Base-by-base conservation (phyloP, 2,113 vertebrate species). In the Camelus bactrianus region DNA sequence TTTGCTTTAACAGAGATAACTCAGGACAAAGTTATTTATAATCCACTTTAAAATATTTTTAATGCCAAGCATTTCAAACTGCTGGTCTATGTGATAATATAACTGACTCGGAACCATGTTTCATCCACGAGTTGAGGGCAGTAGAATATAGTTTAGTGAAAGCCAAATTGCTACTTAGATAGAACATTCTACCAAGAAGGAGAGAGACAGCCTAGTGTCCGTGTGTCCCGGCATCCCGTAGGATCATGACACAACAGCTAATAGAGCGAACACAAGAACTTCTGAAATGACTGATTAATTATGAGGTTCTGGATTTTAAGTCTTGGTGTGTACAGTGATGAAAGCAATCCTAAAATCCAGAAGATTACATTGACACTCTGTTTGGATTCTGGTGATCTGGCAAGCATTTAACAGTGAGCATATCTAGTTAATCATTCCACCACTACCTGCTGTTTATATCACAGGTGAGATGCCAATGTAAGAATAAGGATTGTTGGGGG, bases 251-350 rank as follows among this genome's bases (percentile, higher is more conserved):
- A 65, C 8, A 46, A 77, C 0, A 70, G 19, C 1, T 75, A 81
- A 82, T 3, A 42, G 3, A 85, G 22, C 14, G 94, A 84, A 58
- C 2, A 26, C 35, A 52, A 48, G 8, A 77, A 50, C 1, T 76
- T 84, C 16, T 32, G 16, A 93, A 89, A 96, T 15, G 75, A 60
- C 48, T 91, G n/a, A 64, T 64, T 70, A 70, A 70, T 54, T 81
- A 46, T 38, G 30, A 38, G 17, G 42, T 20, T 24, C 17, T 11
- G 50, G 20, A 46, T 67, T 87, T 72, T 73, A 90, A 88, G 80
- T 38, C 10, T 54, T 58, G 4, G 1, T 38, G 19, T 84, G 14
- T 3, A 70, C 20, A 87, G 50, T 79, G 15, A 73, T 28, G 58
- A 85, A 69, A 11, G 6, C 28, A 93, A 48, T 54, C 1, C 52